Conservation (phyloP, 2,888 invertebrate species). For the Liodrosophila aerea region DNA sequence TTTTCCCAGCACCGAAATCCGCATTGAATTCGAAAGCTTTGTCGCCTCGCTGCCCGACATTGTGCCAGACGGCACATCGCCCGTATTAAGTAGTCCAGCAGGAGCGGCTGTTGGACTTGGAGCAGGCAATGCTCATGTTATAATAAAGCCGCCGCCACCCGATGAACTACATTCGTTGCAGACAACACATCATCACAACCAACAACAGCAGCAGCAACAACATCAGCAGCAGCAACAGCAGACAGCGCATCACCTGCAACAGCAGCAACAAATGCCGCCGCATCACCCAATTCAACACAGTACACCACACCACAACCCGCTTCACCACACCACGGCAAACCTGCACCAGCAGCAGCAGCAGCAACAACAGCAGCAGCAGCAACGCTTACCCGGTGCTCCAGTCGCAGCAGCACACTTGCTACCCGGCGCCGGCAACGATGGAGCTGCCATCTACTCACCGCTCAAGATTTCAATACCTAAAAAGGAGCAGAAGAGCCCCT, state of each 20-base stretch:
- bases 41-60: constrained; percentile 86
- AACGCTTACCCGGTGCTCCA: constrained; percentile 31
- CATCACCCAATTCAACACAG: constrained; percentile 59
- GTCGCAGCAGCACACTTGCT: constrained; percentile 67
- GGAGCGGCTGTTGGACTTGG: constrained; percentile 45
- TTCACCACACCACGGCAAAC: constrained; percentile 54
- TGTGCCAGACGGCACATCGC: constrained; percentile 33
- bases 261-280: constrained; percentile 41
- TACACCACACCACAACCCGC: constrained; percentile 68
- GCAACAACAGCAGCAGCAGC: constrained; percentile 37
- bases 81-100: constrained; percentile 37
- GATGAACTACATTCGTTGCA: constrained; percentile 67
- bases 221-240: constrained; percentile 59
- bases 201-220: constrained; percentile 51
- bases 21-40: constrained; percentile 95
- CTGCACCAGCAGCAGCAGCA: constrained; percentile 53
- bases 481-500: constrained; percentile 88
- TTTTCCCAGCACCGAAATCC: constrained; percentile 98
- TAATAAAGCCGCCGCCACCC: constrained; percentile 71
- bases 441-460: constrained; percentile 82
- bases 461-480: constrained; percentile 83
- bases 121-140: constrained; percentile 64
- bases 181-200: constrained; percentile 55
- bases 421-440: constrained; percentile 77
- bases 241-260: constrained; percentile 65